Evolutionary conservation across 2,888 invertebrate species (phyloP).

Genomic region (Craniophora ligustri): DNA sequence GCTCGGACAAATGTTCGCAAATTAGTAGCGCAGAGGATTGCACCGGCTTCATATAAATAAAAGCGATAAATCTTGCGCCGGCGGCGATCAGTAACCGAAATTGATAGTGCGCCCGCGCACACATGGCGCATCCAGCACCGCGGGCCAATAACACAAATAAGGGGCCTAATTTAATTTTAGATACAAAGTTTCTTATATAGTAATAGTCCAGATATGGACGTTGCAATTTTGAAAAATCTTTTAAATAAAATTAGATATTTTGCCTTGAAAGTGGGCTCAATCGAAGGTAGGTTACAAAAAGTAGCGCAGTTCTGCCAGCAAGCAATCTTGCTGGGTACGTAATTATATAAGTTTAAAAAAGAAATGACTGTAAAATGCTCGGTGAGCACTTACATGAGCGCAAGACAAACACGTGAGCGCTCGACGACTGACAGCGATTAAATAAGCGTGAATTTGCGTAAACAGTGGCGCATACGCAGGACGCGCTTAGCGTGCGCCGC

Average conservation of each 20-base stretch:
- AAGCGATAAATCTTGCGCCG: slow-evolving; percentile 63
- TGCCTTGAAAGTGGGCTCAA: background rate
- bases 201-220: background rate
- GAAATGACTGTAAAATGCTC: slow-evolving; percentile 32
- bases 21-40: slow-evolving; percentile 41
- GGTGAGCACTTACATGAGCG: slow-evolving; percentile 32
- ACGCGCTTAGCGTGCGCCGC: slow-evolving; percentile 26
- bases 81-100: slow-evolving; percentile 64
- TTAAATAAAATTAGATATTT: slow-evolving; percentile 1
- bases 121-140: slow-evolving; percentile 57
- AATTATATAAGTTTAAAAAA: slow-evolving; percentile 39
- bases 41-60: slow-evolving; percentile 58
- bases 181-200: slow-evolving; percentile 12
- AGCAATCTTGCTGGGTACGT: slow-evolving; percentile 12
- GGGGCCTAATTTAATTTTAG: slow-evolving; percentile 35
- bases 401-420: slow-evolving; percentile 39
- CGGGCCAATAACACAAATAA: slow-evolving; percentile 27
- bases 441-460: slow-evolving; percentile 42
- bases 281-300: slow-evolving; percentile 18
- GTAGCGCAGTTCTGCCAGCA: slow-evolving; percentile 19
- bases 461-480: slow-evolving; percentile 35
- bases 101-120: slow-evolving; percentile 60
- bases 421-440: slow-evolving; percentile 40
- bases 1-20: slow-evolving; percentile 36
- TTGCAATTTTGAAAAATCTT: background rate